Evolutionary conservation across 2,797 vertebrate species (phyloP).

Genomic region (Spinus pinus): DNA sequence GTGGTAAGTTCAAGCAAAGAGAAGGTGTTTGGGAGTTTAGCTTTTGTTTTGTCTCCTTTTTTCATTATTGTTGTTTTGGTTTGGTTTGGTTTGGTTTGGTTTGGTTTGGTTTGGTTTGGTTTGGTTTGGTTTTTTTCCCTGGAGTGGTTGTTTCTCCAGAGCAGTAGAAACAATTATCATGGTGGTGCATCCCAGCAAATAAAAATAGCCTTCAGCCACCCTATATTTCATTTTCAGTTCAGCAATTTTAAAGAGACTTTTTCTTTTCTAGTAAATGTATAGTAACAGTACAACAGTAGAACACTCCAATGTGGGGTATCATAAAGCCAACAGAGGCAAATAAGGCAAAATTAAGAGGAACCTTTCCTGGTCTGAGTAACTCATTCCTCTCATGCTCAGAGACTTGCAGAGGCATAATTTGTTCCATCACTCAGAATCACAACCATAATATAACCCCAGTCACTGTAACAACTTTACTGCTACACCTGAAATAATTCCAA

Average conservation of each 20-base stretch:
- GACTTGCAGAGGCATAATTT: background rate
- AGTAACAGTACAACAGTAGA: background rate
- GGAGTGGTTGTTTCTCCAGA: constrained; percentile 72
- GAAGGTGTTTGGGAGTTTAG: constrained; percentile 5
- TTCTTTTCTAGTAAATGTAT: constrained; percentile 58
- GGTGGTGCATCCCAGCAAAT: constrained; percentile 65
- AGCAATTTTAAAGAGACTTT: constrained; percentile 76
- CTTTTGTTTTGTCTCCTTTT: background rate
- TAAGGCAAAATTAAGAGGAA: background rate
- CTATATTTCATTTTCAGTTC: constrained; percentile 80
- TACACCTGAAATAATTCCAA: background rate
- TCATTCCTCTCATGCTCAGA: background rate
- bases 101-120: background rate
- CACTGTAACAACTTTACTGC: background rate
- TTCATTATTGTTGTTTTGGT: background rate
- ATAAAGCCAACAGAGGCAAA: constrained; percentile 1
- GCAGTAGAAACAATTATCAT: constrained; percentile 74
- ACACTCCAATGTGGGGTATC: background rate
- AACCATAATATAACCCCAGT: background rate
- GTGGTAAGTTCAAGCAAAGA: constrained; percentile 72
- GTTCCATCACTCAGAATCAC: background rate
- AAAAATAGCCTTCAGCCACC: constrained; percentile 70
- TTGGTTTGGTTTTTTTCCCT: constrained; percentile 30
- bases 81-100: constrained; percentile 24
- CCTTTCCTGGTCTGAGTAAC: rapidly evolving